Conservation (phyloP, 2,113 vertebrate genomes). For the Pachyramphus minor region DNA sequence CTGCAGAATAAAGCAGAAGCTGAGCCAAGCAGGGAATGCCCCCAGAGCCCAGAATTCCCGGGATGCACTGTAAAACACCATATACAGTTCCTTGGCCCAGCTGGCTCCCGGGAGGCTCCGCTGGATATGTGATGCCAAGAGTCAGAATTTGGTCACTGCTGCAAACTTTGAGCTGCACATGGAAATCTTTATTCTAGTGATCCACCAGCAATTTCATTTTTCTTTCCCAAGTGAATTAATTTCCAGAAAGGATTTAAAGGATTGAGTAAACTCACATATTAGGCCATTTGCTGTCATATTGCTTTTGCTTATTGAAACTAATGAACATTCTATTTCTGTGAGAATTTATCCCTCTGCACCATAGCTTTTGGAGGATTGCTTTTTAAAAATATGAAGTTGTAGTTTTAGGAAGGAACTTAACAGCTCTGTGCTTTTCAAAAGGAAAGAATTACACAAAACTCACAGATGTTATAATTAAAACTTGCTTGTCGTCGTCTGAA, state of each 20-base stretch:
- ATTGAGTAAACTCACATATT: background rate
- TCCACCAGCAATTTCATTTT: background rate
- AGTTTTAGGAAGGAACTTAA: background rate
- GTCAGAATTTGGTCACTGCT: background rate
- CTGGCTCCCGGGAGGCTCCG: background rate
- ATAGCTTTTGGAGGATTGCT: background rate
- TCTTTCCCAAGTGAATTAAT: background rate
- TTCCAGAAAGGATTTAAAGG: background rate
- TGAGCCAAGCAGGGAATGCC: background rate
- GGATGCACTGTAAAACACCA: background rate
- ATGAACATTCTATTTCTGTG: background rate
- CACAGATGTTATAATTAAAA: background rate
- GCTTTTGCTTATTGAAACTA: background rate
- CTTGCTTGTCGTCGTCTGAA: background rate
- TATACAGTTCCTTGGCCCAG: fast-evolving
- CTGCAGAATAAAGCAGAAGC: background rate
- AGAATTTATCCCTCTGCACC: background rate
- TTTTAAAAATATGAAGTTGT: background rate
- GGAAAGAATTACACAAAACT: background rate
- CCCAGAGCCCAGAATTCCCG: background rate
- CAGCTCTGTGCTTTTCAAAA: background rate
- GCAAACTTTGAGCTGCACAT: background rate
- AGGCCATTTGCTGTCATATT: background rate
- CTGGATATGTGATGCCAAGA: background rate
- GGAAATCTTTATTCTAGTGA: background rate